A percentile compares a stretch with the other conserved stretches of the same genome.
Evolutionary conservation across 2,113 vertebrate genomes (phyloP).

Genomic region (Megalops atlanticus): DNA sequence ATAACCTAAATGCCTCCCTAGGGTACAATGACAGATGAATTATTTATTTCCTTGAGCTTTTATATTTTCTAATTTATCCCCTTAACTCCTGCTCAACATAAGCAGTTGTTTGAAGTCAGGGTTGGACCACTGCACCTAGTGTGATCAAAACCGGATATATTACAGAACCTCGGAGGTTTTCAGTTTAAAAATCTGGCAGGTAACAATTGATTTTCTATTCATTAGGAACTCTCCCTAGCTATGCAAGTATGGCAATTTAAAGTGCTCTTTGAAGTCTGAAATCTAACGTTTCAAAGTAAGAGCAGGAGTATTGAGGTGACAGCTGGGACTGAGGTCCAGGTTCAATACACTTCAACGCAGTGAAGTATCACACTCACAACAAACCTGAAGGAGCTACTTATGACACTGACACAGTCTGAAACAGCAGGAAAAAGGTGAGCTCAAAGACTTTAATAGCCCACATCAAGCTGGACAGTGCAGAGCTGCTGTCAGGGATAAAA

Average conservation of each 20-base stretch:
- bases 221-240: not conserved
- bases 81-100: not conserved
- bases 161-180: not conserved
- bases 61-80: conserved; percentile 12
- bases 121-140: not conserved
- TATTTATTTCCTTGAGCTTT: conserved; percentile 10
- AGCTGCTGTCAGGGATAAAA: not conserved
- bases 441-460: not conserved
- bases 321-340: not conserved
- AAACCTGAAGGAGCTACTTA: not conserved
- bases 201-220: conserved; percentile 19
- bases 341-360: not conserved
- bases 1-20: conserved; percentile 13
- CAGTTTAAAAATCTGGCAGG: conserved; percentile 9
- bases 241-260: conserved; percentile 10
- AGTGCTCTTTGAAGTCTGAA: conserved; percentile 5
- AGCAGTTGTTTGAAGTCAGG: conserved; percentile 24
- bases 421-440: not conserved
- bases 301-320: not conserved
- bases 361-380: not conserved
- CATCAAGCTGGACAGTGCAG: not conserved
- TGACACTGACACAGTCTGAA: no score
- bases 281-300: conserved; percentile 13
- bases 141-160: conserved; percentile 17
- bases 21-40: conserved; percentile 15